Base-by-base conservation (phyloP, 2,797 vertebrate species). In the Taenioides sp. region DNA sequence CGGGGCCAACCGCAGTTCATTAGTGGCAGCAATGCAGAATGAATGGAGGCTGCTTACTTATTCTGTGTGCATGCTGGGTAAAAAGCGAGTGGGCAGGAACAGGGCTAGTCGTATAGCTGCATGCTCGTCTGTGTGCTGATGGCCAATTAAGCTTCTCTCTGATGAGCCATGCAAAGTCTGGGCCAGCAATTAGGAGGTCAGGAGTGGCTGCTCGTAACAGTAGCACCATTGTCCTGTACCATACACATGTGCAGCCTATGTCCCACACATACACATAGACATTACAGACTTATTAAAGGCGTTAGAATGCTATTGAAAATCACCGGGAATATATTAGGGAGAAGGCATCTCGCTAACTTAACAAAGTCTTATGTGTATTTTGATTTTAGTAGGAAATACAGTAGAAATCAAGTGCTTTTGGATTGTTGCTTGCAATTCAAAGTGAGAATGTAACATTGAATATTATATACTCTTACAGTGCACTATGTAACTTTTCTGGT, bases 141-240 rank as follows among this genome's bases (percentile, higher is more conserved):
- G 91, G 92, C 91, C 93, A 94, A 93, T 94, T 94, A 94, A 89
- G 86, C 83, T 75, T 64, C 81, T 91, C 88, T 90, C 86, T 92
- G 92, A 93, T 92, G 91, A 94, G 87, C 89, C 82, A 84, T 92
- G 85, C 91, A 87, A 67, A 72, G 80, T 80, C 86, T 86, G 71
- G 71, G 87, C 86, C 75, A 81, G 90, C 89, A 92, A 94, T 94
- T 94, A 94, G 89, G 80, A 80, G 78, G 85, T 84, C 82, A 82
- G 86, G 86, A 92, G 87, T 87, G 79, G 84, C 78, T 84, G 82
- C 89, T 93, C 86, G 90, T 94, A 93, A 92, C 85, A 55, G 74
- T 79, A 28, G 72, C 74, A 71, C 84, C 87, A 84, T 86, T 86
- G 82, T 76, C 77, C 83, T 74, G 82, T 70, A 76, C 34, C 84